phyloP scores from a whole-genome alignment of 2,797 vertebrate species.

The Sebastes wilsoni region DNA sequence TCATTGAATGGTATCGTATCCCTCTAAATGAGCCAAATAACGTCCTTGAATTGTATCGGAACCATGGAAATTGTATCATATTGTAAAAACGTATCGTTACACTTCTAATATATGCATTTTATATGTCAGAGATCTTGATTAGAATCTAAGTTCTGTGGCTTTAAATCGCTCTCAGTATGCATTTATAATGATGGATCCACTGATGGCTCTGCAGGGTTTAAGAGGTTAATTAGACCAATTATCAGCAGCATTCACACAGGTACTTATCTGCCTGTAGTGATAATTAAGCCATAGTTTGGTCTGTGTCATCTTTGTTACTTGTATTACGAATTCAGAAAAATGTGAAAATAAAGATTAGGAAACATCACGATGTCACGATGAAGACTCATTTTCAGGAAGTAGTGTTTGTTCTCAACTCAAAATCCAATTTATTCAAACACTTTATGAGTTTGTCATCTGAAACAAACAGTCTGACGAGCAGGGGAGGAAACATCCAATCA shows the following conservation, averaged over 20 bases:
- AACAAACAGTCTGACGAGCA: background rate
- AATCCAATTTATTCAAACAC: background rate
- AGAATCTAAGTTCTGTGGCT: background rate
- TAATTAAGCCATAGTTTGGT: background rate
- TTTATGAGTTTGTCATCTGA: background rate
- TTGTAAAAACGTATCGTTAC: too few species aligned
- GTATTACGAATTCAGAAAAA: background rate
- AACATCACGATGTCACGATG: background rate
- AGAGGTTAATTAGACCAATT: conserved; percentile 33
- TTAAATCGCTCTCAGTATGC: background rate
- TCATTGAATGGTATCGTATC: too few species aligned
- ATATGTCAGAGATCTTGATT: background rate
- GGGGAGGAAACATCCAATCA: background rate
- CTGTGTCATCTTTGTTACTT: background rate
- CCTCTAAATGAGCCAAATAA: too few species aligned
- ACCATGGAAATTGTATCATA: too few species aligned
- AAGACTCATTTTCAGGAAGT: background rate
- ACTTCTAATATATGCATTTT: background rate
- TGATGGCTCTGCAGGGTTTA: background rate
- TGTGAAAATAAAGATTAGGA: background rate
- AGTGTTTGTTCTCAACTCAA: background rate
- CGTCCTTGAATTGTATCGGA: too few species aligned
- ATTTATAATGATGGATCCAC: conserved; percentile 1
- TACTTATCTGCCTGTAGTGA: background rate
- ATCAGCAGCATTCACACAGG: conserved; percentile 13